Evolutionary conservation across 2,797 vertebrate species (phyloP), one percentile per base, ranked within the genome.

Genomic region (Enteromius afrohamiltoni): DNA sequence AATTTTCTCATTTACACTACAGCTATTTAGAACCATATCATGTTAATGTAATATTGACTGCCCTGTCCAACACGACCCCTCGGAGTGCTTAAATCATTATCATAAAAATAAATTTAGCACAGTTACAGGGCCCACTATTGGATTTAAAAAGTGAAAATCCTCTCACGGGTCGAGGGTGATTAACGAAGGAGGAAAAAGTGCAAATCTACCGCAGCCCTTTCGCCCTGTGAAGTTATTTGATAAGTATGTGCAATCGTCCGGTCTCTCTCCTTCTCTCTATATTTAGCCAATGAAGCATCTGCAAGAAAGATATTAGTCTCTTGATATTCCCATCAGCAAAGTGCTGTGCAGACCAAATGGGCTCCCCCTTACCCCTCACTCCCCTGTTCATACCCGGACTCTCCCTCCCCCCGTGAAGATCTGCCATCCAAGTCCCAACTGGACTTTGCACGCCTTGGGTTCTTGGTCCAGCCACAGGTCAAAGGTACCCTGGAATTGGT

Each of bases 251-350:
- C 80, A 82, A 64, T 80, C 55, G 26, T 37, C 16, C 70, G 16
- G 47, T 69, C 83, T 70, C 78, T 86, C 74, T 80, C 80, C 68
- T 83, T 67, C 87, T 89, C 90, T 90, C 91, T 97, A 98, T 96
- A 96, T 96, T 96, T 97, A 97, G 95, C 88, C 42, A 89, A 91
- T 92, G 93, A 95, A 94, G 95, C 96, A 97, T 96, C 94, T 94
- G 94, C 53, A 90, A 96, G 95, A 95, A 95, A 95, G 89, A 95
- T 95, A 95, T 93, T 95, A 94, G 94, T 92, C 94, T 93, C 92
- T 93, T 94, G 95, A 97, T 96, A 96, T 96, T 94, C 92, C 93
- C 95, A 96, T 96, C 96, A 96, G 95, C 95, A 96, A 90, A 95
- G 92, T 93, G 92, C 93, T 90, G 92, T 92, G 94, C 95, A 95